Conservation (phyloP, 2,113 vertebrate species). For the Dromiciops gliroides region DNA sequence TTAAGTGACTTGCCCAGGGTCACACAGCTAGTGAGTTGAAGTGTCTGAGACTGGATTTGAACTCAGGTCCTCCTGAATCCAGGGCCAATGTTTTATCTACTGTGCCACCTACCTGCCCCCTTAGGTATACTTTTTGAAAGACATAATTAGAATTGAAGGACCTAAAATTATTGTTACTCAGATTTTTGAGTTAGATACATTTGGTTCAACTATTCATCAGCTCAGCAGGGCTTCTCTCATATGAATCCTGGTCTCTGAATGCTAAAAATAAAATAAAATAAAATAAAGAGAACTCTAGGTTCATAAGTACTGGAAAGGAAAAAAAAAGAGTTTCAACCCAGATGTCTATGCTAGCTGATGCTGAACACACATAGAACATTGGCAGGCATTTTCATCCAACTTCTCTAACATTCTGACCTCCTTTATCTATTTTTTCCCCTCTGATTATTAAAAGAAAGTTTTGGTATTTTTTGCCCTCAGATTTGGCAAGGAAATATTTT, state of each 20-base stretch:
- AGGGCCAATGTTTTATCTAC: too few species aligned
- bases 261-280: not conserved
- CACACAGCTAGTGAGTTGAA: too few species aligned
- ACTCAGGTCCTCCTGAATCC: too few species aligned
- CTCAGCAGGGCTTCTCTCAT: not conserved
- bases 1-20: too few species aligned
- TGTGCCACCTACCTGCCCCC: too few species aligned
- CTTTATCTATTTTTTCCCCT: not conserved
- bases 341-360: conserved; percentile 3
- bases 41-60: too few species aligned
- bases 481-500: conserved; percentile 45
- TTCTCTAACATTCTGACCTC: not conserved
- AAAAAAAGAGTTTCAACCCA: not conserved
- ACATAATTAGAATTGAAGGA: not conserved
- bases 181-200: not conserved
- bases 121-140: conserved; percentile 2
- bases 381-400: not conserved
- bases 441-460: conserved; percentile 8
- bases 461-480: not conserved
- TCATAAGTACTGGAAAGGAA: not conserved
- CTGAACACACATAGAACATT: not conserved
- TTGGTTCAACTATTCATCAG: not conserved
- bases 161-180: conserved; percentile 5
- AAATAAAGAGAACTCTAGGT: not conserved
- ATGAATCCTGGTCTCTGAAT: not conserved